phyloP scores from a whole-genome alignment of 2,888 invertebrate genomes.

The Megalurothrips usitatus region DNA sequence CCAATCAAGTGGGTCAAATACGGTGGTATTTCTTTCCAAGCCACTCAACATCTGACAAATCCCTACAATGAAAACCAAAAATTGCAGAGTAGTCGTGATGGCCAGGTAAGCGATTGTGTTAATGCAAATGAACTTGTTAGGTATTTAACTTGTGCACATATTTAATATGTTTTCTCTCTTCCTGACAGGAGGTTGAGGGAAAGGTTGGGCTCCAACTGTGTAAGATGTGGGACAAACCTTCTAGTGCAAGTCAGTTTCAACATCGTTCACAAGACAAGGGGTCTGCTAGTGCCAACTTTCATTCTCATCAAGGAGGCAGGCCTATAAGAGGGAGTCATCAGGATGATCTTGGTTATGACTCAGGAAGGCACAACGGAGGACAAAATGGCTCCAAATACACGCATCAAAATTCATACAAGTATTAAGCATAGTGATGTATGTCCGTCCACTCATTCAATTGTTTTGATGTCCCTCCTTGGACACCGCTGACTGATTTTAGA shows the following conservation, averaged over 20 bases:
- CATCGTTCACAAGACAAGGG: neutral
- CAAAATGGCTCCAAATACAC: neutral
- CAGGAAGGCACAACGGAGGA: neutral
- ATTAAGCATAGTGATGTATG: neutral
- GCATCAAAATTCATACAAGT: neutral
- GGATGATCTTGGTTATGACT: neutral
- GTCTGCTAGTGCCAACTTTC: neutral
- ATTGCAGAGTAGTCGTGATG: conserved; percentile 56
- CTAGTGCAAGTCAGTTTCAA: neutral
- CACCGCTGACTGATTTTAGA: neutral
- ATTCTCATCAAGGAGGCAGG: neutral
- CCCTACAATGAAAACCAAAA: conserved; percentile 55
- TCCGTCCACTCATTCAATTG: neutral
- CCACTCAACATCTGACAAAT: conserved; percentile 53
- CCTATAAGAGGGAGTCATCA: neutral
- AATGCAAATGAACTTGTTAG: neutral
- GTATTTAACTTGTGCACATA: neutral
- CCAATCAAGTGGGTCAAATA: conserved; percentile 50
- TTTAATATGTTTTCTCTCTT: neutral
- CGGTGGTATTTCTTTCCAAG: conserved; percentile 48
- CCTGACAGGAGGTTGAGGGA: conserved; percentile 48
- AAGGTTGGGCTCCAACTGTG: conserved; percentile 47
- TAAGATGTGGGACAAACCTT: conserved; percentile 46
- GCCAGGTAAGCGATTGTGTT: conserved; percentile 47
- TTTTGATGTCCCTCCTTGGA: neutral